Evolutionary conservation across 2,797 vertebrate genomes (phyloP).

Genomic region (Fistularia tabacaria): DNA sequence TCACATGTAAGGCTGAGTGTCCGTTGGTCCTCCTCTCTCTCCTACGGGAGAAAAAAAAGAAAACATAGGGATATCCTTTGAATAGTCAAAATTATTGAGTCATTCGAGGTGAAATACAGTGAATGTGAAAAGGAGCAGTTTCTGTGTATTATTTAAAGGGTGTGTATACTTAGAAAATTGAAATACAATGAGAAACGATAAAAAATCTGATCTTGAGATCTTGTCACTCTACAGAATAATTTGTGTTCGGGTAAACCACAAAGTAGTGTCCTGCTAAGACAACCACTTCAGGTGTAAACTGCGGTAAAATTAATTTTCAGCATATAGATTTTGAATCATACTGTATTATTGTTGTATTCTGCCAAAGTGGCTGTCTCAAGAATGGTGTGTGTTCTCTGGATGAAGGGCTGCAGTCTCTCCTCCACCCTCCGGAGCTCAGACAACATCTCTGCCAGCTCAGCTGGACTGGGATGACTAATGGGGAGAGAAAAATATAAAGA

Average conservation of each 20-base stretch:
- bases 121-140: too few relatives aligned
- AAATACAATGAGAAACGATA: too few relatives aligned
- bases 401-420: conserved; percentile 85
- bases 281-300: too few relatives aligned
- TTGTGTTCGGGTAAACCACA: too few relatives aligned
- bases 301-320: neutral
- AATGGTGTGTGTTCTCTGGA: conserved; percentile 86
- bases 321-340: conserved; percentile 52
- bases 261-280: too few relatives aligned
- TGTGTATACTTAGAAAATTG: too few relatives aligned
- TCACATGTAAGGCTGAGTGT: conserved; percentile 84
- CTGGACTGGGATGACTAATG: conserved; percentile 82
- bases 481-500: neutral
- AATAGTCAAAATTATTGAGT: neutral
- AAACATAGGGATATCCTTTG: too few relatives aligned
- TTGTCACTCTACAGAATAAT: too few relatives aligned
- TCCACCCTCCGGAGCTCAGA: conserved; percentile 84
- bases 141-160: too few relatives aligned
- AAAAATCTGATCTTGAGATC: too few relatives aligned
- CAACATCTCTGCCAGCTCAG: conserved; percentile 84
- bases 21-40: conserved; percentile 86
- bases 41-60: conserved; percentile 52
- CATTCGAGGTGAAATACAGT: too few relatives aligned
- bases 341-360: conserved; percentile 87
- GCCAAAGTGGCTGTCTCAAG: conserved; percentile 80